Percentiles rank a stretch among this genome's conserved stretches.
These are phyloP conservation scores for Zootoca vivipara DNA, from an alignment of 2,113 vertebrate species.

Conservation along the genomic window DNA sequence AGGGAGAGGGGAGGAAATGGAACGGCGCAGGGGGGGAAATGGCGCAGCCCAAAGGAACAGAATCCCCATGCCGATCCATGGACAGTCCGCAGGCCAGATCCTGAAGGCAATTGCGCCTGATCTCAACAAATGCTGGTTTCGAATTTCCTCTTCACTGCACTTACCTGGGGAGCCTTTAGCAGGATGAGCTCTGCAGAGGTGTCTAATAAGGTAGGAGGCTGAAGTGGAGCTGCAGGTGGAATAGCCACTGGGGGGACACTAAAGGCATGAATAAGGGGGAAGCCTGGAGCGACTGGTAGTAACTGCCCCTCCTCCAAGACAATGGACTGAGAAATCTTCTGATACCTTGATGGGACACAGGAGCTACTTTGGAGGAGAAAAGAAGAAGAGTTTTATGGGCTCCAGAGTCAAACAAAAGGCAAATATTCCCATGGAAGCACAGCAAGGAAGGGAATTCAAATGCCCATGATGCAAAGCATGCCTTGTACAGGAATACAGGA, in stretches of 20 bases:
- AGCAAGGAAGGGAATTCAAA: rapidly evolving
- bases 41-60: too few relatives aligned
- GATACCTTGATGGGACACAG: slow-evolving; percentile 90
- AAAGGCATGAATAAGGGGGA: slow-evolving; percentile 72
- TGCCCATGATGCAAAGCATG: rapidly evolving
- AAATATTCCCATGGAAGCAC: rapidly evolving
- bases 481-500: neutral
- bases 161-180: slow-evolving; percentile 87
- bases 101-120: too few relatives aligned
- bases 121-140: neutral
- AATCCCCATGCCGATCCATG: too few relatives aligned
- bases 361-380: slow-evolving; percentile 67
- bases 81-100: too few relatives aligned
- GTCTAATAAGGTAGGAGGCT: slow-evolving; percentile 78
- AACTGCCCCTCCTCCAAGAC: slow-evolving; percentile 84
- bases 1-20: too few relatives aligned
- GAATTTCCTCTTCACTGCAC: neutral
- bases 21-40: too few relatives aligned
- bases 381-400: rapidly evolving
- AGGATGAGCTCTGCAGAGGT: slow-evolving; percentile 77
- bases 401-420: rapidly evolving
- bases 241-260: slow-evolving; percentile 48
- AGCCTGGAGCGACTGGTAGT: slow-evolving; percentile 73
- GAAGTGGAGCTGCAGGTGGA: slow-evolving; percentile 42
- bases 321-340: slow-evolving; percentile 86